These are phyloP conservation scores for Drosophila flavopinicola DNA, from an alignment of 2,888 invertebrate species.

Conservation along the genomic window DNA sequence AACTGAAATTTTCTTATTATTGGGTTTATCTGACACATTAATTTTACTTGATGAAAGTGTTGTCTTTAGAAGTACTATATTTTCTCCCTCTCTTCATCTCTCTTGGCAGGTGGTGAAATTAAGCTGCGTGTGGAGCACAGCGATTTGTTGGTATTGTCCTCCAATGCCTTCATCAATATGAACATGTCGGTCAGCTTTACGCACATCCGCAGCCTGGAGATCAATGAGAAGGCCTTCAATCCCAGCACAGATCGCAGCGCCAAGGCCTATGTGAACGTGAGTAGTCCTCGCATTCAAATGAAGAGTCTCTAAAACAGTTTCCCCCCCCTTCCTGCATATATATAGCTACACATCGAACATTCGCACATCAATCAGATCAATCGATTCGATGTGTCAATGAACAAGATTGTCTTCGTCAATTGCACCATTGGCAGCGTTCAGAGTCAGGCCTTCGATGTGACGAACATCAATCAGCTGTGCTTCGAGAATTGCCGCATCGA, in stretches of 20 bases:
- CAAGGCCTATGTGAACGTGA: slow-evolving; percentile 76
- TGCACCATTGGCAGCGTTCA: slow-evolving; percentile 80
- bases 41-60: too few relatives aligned
- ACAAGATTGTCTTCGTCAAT: slow-evolving; percentile 78
- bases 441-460: slow-evolving; percentile 82
- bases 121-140: slow-evolving; percentile 79
- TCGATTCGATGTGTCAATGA: slow-evolving; percentile 80
- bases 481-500: slow-evolving; percentile 82
- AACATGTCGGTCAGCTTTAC: slow-evolving; percentile 76
- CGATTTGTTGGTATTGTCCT: slow-evolving; percentile 69
- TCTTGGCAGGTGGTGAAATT: slow-evolving; percentile 69
- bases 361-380: slow-evolving; percentile 76
- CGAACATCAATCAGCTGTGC: slow-evolving; percentile 79
- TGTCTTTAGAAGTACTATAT: too few relatives aligned
- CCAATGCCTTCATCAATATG: slow-evolving; percentile 80
- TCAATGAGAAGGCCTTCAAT: slow-evolving; percentile 80
- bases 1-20: too few relatives aligned
- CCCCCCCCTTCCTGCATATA: too few relatives aligned
- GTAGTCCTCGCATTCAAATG: slow-evolving; percentile 22
- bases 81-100: not conserved
- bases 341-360: slow-evolving; percentile 78
- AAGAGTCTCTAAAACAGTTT: not conserved
- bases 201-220: slow-evolving; percentile 73
- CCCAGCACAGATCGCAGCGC: slow-evolving; percentile 45
- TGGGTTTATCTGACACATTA: too few relatives aligned